Conservation (phyloP, 92 coral and sea anemone species). For the Hydrozoanthus gracilis region DNA sequence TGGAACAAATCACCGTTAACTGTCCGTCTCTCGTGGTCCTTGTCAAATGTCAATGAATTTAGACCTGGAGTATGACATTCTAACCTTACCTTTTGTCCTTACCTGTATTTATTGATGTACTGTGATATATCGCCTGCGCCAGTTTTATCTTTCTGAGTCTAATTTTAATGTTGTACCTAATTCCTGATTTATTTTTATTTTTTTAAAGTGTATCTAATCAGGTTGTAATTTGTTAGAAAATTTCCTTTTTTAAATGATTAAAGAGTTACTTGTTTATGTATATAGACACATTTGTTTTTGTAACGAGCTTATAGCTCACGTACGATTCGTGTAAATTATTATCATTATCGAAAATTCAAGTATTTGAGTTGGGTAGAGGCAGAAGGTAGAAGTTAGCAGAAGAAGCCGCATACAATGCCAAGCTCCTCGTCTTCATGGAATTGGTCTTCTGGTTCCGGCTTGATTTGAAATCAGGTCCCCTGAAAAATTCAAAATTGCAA, state of each 20-base stretch:
- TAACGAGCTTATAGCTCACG: conserved; percentile 3
- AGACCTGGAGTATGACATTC: neutral
- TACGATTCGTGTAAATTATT: conserved; percentile 6
- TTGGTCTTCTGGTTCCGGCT: too few species aligned
- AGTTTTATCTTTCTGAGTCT: conserved; percentile 3
- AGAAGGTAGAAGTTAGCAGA: neutral
- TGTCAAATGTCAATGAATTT: neutral
- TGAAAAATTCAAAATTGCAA: too few species aligned
- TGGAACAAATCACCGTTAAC: neutral
- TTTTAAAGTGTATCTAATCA: conserved; percentile 1
- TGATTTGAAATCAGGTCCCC: too few species aligned
- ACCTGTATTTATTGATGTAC: neutral
- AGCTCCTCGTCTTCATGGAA: too few species aligned
- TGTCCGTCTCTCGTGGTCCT: neutral
- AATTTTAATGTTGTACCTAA: neutral
- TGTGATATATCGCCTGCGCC: neutral
- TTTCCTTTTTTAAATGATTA: neutral
- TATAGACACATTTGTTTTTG: conserved; percentile 2
- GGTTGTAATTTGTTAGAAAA: conserved; percentile 1
- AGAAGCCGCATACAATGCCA: too few species aligned
- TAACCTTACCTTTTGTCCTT: neutral
- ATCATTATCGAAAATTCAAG: conserved; percentile 6
- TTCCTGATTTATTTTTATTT: neutral
- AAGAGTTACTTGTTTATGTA: neutral
- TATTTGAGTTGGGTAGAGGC: conserved; percentile 4